Conservation (phyloP, 2,888 invertebrate genomes). For the Pyrgus malvae region DNA sequence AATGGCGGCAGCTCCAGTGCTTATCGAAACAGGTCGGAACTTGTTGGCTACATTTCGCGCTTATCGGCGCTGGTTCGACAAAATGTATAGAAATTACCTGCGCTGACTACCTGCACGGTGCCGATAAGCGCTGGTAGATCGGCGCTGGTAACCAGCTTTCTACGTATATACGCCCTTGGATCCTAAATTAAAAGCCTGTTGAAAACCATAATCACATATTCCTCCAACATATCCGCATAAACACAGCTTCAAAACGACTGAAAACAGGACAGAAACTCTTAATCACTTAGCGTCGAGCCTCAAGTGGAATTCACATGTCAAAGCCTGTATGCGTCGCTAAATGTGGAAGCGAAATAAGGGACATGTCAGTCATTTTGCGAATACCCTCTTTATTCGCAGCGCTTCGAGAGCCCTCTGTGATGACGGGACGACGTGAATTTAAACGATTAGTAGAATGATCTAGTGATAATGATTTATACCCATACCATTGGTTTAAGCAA, state of each 20-base stretch:
- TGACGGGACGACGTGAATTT: constrained; percentile 41
- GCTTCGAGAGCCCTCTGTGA: constrained; percentile 32
- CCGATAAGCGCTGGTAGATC: too few relatives aligned
- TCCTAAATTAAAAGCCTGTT: too few relatives aligned
- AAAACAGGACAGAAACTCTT: constrained; percentile 19
- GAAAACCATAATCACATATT: too few relatives aligned
- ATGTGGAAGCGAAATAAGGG: constrained; percentile 24
- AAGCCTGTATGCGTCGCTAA: constrained; percentile 24
- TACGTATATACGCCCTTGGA: too few relatives aligned
- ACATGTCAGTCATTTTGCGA: constrained; percentile 25
- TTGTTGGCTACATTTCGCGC: too few relatives aligned
- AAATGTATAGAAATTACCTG: too few relatives aligned
- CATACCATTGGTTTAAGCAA: too few relatives aligned
- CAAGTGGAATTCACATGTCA: constrained; percentile 24
- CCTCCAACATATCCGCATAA: not conserved
- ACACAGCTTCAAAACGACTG: constrained; percentile 13
- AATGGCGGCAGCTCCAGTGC: too few relatives aligned
- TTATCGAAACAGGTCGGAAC: too few relatives aligned
- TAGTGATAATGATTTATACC: not conserved
- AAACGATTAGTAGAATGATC: not conserved
- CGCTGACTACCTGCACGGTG: too few relatives aligned
- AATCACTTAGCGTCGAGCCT: constrained; percentile 25
- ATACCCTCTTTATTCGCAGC: constrained; percentile 17
- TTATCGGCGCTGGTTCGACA: too few relatives aligned
- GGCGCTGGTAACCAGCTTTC: too few relatives aligned